A percentile compares a stretch with the other conserved stretches of the same genome.
These are phyloP conservation scores for Autographa pulchrina DNA, from an alignment of 2,888 invertebrate species.

Conservation along the genomic window DNA sequence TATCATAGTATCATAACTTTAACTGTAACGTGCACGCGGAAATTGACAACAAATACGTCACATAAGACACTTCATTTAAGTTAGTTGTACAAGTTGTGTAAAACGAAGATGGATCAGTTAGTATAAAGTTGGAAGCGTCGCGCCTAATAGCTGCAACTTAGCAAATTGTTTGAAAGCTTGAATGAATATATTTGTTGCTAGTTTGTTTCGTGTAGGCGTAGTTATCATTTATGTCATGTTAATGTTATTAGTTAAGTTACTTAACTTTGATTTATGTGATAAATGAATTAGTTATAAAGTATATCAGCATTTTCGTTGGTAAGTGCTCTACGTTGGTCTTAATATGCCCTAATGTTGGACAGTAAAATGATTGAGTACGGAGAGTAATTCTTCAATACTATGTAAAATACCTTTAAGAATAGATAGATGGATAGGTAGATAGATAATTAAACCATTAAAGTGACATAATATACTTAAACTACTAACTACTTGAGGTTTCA, in stretches of 20 bases:
- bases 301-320: too few species aligned
- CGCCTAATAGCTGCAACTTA: background rate
- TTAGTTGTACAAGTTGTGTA: slow-evolving; percentile 18
- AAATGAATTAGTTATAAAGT: background rate
- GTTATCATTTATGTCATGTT: slow-evolving; percentile 2
- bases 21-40: background rate
- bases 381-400: too few species aligned
- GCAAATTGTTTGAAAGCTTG: slow-evolving; percentile 17
- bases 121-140: background rate
- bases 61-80: slow-evolving; percentile 21
- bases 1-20: background rate
- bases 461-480: too few species aligned
- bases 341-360: too few species aligned
- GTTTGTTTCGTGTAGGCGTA: background rate
- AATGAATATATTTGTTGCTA: slow-evolving; percentile 7
- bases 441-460: too few species aligned
- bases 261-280: background rate
- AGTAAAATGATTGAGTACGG: too few species aligned
- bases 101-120: slow-evolving; percentile 20
- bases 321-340: too few species aligned
- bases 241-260: slow-evolving; percentile 4
- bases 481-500: too few species aligned
- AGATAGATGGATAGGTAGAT: too few species aligned
- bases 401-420: too few species aligned
- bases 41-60: slow-evolving; percentile 13